Conservation (phyloP, 1,140 invertebrate genomes). For the Andrena cerasifolii region DNA sequence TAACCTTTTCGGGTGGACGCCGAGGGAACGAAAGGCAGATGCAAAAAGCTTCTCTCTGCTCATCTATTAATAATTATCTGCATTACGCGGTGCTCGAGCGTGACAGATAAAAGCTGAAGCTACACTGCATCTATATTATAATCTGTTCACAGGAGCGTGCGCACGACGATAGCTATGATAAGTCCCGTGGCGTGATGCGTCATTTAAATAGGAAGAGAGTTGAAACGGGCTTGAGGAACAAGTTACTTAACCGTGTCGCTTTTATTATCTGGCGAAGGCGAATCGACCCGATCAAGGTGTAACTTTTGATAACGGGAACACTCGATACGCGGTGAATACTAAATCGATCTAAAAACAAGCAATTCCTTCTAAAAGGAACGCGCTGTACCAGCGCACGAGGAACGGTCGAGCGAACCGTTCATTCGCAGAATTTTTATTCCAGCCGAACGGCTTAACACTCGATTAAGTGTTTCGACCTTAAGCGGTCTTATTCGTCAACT, state of each 20-base stretch:
- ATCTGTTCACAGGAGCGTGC: background rate
- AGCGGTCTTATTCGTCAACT: background rate
- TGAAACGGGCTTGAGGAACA: no score
- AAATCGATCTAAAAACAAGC: background rate
- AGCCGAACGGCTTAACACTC: no score
- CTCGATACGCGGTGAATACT: background rate
- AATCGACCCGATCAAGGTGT: background rate
- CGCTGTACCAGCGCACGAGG: no score
- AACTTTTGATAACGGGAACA: background rate
- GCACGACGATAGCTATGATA: background rate
- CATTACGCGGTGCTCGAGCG: background rate
- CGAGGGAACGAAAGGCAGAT: background rate
- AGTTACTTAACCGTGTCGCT: no score
- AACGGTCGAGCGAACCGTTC: no score
- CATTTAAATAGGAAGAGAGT: no score
- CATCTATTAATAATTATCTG: constrained; percentile 19
- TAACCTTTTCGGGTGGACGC: background rate
- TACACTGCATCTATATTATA: no score
- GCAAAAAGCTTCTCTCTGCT: background rate
- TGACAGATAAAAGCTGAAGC: constrained; percentile 8
- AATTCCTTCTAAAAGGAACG: background rate
- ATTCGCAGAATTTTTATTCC: no score
- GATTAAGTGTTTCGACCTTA: no score
- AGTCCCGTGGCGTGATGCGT: no score
- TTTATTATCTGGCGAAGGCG: background rate